Base-by-base conservation (phyloP, 2,797 vertebrate species). In the Naso thynnoides region DNA sequence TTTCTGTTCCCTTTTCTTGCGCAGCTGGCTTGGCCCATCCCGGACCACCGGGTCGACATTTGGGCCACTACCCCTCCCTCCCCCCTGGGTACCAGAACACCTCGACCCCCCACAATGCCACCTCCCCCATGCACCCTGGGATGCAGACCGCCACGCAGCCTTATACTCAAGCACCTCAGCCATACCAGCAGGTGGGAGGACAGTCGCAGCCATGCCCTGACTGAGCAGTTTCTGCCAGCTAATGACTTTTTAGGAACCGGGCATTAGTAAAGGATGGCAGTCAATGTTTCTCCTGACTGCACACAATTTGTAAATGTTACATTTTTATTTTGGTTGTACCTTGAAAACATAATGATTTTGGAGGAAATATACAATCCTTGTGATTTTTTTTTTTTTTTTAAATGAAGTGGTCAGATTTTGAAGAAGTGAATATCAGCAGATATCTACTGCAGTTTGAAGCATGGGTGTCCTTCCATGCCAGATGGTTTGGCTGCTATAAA, bases 31-130 rank as follows among this genome's bases (percentile, higher is more conserved):
- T 79, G 3, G 75, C 93, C 68, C 94, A 94, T 2, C 95, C 95
- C 23, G 92, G 93, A 33, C 94, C 95, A 49, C 86, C 93, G 27
- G 94, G 90, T 62, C 94, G 94, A 66, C 95, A 90, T 55, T 91
- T 96, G 89, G 95, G 95, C 16, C 95, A 95, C 89, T 99, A 98
- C 91, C 97, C 97, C 19, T 90, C 96, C 39, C 92, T 99, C 48
- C 96, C 96, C 19, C 97, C 96, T 5, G 96, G 96, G 75, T 99
- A 99, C 88, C 96, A 97, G 90, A 97, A 94, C 84, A 79, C 91
- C 62, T 11, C 92, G 1, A 52, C 87, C 9, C 85, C 95, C 0
- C 88, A 86, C 3, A 91, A 79, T 64, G 63, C 91, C 48, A 66
- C 92, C 24, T 54, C 95, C 21, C 89, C 93, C 72, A 83, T 95